Base-by-base conservation (phyloP, 2,888 invertebrate genomes). In the Tachina lurida region DNA sequence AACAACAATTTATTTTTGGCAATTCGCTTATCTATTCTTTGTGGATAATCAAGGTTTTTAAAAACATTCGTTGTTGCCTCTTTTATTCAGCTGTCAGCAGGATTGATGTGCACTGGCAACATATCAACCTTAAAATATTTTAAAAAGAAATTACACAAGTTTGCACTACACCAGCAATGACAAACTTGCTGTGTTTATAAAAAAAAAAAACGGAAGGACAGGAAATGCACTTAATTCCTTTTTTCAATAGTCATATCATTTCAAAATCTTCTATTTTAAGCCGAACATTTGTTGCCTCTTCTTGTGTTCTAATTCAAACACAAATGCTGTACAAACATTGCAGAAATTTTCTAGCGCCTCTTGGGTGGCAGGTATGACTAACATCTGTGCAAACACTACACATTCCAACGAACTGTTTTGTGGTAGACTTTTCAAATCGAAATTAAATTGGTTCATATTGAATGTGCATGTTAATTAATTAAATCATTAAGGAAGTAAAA, bases 381-480 rank as follows among this genome's bases (percentile, higher is more conserved):
- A 31, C 31, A 31, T 31, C 7, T 43, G 10, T 75, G 43, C 15
- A 9, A 65, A 67, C 22, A 63, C 54, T 75, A 54, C 22, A 47
- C 54, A 77, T 56, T 49, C 58, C 43, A 52, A 43, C 15, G 60
- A 70, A 45, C 54, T 70, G 41, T 41, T 62, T 78, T 41, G 52
- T 10, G 17, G 12, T 43, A 70, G 60, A 49, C 68, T 31, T 49
- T 62, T 31, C 31, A 62, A 70, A 31, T 70, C 45, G 70, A 62
- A 70, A 22, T 49, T 62, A 68, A 68, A 70, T 68, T 67, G 56
- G 19, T 49, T 68, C 68, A 77, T 58, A 41, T 77, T 68, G 39
- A 47, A 60, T 41, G 68, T 52, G 62, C 45, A 62, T 54, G 70
- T 68, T 68, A 68, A 70, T 78, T 70, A 78, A 78, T 78, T 78